Evolutionary conservation across 2,113 vertebrate species (phyloP).

Genomic region (Axis porcinus): DNA sequence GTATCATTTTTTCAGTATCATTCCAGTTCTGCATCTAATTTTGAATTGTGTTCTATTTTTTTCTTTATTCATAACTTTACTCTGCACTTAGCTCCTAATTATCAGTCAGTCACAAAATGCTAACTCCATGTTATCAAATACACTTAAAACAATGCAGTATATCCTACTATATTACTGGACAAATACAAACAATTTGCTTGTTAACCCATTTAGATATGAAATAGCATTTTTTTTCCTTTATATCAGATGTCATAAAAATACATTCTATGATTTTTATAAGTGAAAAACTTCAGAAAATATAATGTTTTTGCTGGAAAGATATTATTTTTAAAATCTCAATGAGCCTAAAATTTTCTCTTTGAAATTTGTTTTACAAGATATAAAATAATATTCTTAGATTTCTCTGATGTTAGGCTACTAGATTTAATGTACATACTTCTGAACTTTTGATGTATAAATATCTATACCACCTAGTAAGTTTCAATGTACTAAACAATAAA

Average conservation of each 20-base stretch:
- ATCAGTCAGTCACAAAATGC: slow-evolving; percentile 14
- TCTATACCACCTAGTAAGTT: neutral
- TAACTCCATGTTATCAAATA: neutral
- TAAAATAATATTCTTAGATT: neutral
- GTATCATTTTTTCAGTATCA: neutral
- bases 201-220: neutral
- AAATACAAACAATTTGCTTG: neutral
- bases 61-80: neutral
- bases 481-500: neutral
- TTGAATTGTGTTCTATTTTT: neutral
- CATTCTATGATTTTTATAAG: neutral
- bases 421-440: neutral
- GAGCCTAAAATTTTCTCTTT: neutral
- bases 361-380: neutral
- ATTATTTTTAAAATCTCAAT: neutral
- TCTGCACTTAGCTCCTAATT: neutral
- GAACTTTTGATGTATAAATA: neutral
- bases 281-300: neutral
- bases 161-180: neutral
- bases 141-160: neutral
- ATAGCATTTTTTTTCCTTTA: neutral
- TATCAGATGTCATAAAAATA: neutral
- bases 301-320: neutral
- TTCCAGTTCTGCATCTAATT: neutral
- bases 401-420: neutral